Percentiles rank a stretch among this genome's conserved stretches.
phyloP scores from a whole-genome alignment of 1,140 invertebrate species.

The Pogonognathellus flavescens region DNA sequence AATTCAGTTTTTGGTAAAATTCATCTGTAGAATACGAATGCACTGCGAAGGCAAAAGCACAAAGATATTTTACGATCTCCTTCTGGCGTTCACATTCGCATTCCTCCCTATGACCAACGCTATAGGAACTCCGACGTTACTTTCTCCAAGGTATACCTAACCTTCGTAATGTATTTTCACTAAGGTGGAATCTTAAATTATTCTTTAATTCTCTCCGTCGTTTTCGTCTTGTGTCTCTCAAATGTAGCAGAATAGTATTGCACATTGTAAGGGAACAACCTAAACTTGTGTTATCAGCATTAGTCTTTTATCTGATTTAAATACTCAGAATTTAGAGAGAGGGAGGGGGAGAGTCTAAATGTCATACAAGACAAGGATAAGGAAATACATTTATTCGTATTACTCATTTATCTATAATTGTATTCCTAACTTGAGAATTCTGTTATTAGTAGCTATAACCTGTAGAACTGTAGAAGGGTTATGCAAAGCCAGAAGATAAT shows the following conservation, averaged over 20 bases:
- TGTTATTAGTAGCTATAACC: no score
- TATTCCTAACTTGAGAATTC: background rate
- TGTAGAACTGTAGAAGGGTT: background rate
- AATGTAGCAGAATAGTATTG: background rate
- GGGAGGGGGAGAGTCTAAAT: slow-evolving; percentile 33
- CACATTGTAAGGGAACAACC: no score
- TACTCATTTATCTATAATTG: slow-evolving; percentile 3
- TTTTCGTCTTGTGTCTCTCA: background rate
- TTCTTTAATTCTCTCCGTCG: background rate
- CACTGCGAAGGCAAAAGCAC: background rate
- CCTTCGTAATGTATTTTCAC: background rate
- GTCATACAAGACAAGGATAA: slow-evolving; percentile 1
- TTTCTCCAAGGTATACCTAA: background rate
- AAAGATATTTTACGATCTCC: slow-evolving; percentile 53
- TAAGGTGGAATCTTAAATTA: no score
- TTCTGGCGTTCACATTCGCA: slow-evolving; percentile 14
- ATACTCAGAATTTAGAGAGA: background rate
- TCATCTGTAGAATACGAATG: slow-evolving; percentile 31
- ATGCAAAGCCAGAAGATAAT: no score
- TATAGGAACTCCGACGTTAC: background rate
- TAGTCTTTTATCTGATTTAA: slow-evolving; percentile 45
- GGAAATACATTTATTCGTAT: background rate
- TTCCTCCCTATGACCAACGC: background rate
- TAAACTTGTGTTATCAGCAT: background rate
- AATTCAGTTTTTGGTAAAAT: slow-evolving; percentile 5